Evolutionary conservation across 2,888 invertebrate species (phyloP).

Genomic region (Oasisia sp.): DNA sequence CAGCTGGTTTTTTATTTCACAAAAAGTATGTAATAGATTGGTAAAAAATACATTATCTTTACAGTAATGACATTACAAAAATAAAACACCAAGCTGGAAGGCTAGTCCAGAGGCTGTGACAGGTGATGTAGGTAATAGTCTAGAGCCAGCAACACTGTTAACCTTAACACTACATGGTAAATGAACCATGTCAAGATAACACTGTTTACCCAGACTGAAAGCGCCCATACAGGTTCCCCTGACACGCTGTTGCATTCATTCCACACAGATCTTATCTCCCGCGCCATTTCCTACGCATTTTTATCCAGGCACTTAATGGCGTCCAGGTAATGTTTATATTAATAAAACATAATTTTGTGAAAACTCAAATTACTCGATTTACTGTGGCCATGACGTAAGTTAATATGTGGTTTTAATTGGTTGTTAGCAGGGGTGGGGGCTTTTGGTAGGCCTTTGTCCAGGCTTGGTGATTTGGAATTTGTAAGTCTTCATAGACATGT

Average conservation of each 20-base stretch:
- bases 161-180: neutral
- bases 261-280: constrained; percentile 4
- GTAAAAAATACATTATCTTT: too few species aligned
- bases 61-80: too few species aligned
- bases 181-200: neutral
- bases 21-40: too few species aligned
- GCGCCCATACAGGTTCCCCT: neutral
- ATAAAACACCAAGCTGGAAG: too few species aligned
- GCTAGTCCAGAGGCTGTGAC: too few species aligned
- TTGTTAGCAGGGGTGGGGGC: neutral
- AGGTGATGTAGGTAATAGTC: neutral
- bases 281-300: neutral
- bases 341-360: neutral
- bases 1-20: neutral
- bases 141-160: neutral
- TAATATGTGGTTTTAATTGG: neutral
- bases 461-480: too few species aligned
- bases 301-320: neutral
- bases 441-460: neutral
- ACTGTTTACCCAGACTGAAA: neutral
- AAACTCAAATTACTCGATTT: neutral
- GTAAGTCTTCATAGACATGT: too few species aligned
- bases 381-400: neutral
- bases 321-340: neutral
- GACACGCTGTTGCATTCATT: neutral